Evolutionary conservation across 2,113 vertebrate species (phyloP), one percentile per base, ranked within the genome.

Genomic region (Rhipidura dahli): DNA sequence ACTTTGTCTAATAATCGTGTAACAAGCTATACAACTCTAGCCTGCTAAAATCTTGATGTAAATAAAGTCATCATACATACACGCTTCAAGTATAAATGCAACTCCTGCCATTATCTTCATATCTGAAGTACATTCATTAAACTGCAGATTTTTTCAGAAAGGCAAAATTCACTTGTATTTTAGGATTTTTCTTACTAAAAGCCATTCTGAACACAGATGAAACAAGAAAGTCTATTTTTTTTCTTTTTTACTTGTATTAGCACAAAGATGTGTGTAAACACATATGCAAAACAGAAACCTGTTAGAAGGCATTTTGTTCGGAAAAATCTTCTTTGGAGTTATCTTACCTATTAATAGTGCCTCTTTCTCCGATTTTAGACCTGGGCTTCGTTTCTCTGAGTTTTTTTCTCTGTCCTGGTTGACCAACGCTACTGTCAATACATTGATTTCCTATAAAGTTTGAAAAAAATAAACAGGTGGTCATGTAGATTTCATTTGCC

Each of bases 311-410:
- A 33, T 84, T 73, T 93, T 73, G 16, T 66, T 87, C 72, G 85
- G 54, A 47, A 11, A 83, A 68, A 50, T 50, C 11, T 66, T 63
- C 27, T 88, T 82, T 63, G 37, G 37, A 42, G 22, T 84, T 79
- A 60, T 83, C 98, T 98, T 98, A 99, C 99, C 99, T 90, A 99
- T 98, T 92, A 99, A 96, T 33, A 99, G 97, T 61, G 99, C 99
- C 95, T 99, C 99, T 91, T 98, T 99, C 86, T 99, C 99, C 72
- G 99, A 99, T 95, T 98, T 98, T 81, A 99, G 96, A 80, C 98
- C 98, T 2, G 97, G 98, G 73, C 95, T 98, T 94, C 97, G 86
- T 80, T 97, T 97, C 60, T 99, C 98, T 23, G 93, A 97, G 86
- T 97, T 98, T 89, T 98, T 98, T 83, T 98, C 98, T 97, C 98